A percentile compares a stretch with the other conserved stretches of the same genome.
Evolutionary conservation across 2,888 invertebrate genomes (phyloP).

Genomic region (Philhelius pedissequus): DNA sequence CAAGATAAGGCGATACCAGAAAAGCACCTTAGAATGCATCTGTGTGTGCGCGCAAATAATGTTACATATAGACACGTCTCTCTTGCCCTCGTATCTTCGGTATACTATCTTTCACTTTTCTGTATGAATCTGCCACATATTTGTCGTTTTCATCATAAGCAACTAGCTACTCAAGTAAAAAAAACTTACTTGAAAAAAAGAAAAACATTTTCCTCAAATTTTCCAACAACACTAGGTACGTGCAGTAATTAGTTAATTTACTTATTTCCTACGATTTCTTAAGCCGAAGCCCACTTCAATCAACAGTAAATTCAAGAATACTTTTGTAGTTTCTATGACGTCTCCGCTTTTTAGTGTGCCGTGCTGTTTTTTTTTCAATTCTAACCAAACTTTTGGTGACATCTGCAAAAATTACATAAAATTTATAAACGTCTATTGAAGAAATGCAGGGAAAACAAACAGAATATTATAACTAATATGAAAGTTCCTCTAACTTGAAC

Average conservation of each 20-base stretch:
- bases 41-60: constrained; percentile 55
- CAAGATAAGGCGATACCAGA: too few species aligned
- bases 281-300: background rate
- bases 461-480: background rate
- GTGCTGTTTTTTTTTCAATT: constrained; percentile 12
- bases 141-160: background rate
- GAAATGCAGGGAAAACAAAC: background rate
- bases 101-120: constrained; percentile 12
- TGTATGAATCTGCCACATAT: constrained; percentile 57
- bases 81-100: constrained; percentile 18
- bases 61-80: constrained; percentile 32
- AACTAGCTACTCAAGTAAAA: background rate
- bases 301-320: background rate
- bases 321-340: background rate
- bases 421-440: background rate
- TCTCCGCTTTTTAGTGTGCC: background rate
- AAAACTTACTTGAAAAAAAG: background rate
- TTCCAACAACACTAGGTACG: background rate
- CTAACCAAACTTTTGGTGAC: constrained; percentile 60
- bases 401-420: constrained; percentile 61
- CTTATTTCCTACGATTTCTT: background rate
- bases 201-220: background rate
- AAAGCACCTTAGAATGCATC: constrained; percentile 16
- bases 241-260: background rate
- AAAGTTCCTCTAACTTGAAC: background rate